Conservation (phyloP, 2,888 invertebrate species). For the Folsomia manolachei region DNA sequence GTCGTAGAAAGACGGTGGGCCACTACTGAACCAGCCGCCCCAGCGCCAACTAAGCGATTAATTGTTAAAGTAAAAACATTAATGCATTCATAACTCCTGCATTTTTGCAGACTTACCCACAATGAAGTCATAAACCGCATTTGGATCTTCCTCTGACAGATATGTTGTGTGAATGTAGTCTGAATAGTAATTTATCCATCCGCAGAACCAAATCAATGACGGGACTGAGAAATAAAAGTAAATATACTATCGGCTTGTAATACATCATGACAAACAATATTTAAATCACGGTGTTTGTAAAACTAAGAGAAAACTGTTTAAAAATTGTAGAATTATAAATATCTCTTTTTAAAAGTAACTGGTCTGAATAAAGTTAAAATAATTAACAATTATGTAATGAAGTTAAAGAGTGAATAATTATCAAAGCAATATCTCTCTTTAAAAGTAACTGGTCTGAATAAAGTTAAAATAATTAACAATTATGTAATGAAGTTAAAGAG, state of each 20-base stretch:
- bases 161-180: constrained; percentile 24
- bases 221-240: constrained; percentile 26
- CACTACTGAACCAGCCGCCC: constrained; percentile 23
- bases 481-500: no score
- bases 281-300: neutral
- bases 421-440: no score
- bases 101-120: constrained; percentile 32
- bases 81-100: neutral
- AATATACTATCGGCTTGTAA: constrained; percentile 6
- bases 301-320: neutral
- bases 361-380: no score
- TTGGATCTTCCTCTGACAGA: neutral
- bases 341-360: no score
- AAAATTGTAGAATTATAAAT: no score
- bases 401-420: no score
- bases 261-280: neutral
- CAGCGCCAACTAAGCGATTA: constrained; percentile 36
- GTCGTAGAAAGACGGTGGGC: constrained; percentile 31
- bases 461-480: no score
- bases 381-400: no score
- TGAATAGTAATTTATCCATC: constrained; percentile 25
- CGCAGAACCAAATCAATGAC: constrained; percentile 24
- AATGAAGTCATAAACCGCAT: constrained; percentile 34
- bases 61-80: no score
- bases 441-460: no score